These are phyloP conservation scores for Platycercus adscitus DNA, from an alignment of 2,113 vertebrate species.

Conservation along the genomic window DNA sequence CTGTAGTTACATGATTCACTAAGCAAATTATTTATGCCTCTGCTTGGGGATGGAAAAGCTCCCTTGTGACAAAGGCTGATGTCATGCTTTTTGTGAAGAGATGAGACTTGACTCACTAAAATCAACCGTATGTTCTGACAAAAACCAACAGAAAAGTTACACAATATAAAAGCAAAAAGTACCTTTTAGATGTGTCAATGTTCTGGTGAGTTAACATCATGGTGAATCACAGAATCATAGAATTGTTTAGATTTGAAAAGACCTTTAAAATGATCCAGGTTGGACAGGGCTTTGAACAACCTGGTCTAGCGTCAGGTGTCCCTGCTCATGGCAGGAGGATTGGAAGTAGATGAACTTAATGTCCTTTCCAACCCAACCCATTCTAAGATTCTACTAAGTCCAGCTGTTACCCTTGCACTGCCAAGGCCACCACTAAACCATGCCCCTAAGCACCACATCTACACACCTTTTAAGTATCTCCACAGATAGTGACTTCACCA, in stretches of 20 bases:
- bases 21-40: background rate
- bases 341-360: background rate
- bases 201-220: background rate
- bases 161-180: background rate
- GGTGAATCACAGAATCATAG: background rate
- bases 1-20: background rate
- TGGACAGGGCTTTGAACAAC: background rate
- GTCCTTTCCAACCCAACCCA: background rate
- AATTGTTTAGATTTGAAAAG: background rate
- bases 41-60: background rate
- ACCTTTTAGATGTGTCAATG: background rate
- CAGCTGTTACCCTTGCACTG: background rate
- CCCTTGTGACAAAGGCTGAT: background rate
- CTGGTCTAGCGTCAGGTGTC: background rate
- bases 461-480: background rate
- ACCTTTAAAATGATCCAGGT: background rate
- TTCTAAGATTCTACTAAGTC: background rate
- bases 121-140: background rate
- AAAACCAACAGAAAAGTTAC: background rate
- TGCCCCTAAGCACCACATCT: background rate
- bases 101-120: background rate
- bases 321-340: background rate
- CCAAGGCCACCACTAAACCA: background rate
- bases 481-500: too few species aligned
- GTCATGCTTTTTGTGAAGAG: background rate